A percentile compares a stretch with the other conserved stretches of the same genome.
Conservation (phyloP, 2,113 vertebrate species). For the Sinocyclocheilus maitianheensis region DNA sequence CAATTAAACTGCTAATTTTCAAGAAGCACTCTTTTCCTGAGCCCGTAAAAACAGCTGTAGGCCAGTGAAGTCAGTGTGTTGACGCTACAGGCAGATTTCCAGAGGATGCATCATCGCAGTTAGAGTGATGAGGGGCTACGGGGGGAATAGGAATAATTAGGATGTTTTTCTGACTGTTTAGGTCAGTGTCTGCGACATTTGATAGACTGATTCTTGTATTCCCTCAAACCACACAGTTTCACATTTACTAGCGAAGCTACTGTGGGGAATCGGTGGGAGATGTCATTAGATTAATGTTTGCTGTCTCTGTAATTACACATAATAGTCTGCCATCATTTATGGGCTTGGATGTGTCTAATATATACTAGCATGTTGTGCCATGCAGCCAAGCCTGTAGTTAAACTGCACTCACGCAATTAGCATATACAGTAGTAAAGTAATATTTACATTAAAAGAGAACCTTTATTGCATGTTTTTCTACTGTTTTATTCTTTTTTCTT, state of each 20-base stretch:
- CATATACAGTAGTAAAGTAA: background rate
- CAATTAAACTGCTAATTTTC: conserved; percentile 30
- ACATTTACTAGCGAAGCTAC: conserved; percentile 29
- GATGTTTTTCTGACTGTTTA: conserved; percentile 61
- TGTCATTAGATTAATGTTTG: conserved; percentile 60
- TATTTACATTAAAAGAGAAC: background rate
- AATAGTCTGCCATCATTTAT: conserved; percentile 8
- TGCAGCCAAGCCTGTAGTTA: background rate
- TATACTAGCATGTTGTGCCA: background rate
- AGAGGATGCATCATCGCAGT: conserved; percentile 68
- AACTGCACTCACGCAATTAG: background rate
- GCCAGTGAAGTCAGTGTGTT: conserved; percentile 69
- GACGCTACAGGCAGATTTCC: conserved; percentile 59
- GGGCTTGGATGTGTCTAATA: background rate
- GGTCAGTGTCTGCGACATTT: conserved; percentile 49
- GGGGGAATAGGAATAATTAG: conserved; percentile 68
- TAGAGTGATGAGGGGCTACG: conserved; percentile 58
- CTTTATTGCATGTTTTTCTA: too few relatives aligned
- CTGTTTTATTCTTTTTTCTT: too few relatives aligned
- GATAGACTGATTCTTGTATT: conserved; percentile 34
- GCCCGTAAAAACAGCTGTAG: conserved; percentile 27
- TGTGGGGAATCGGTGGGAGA: conserved; percentile 52
- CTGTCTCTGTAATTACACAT: conserved; percentile 50
- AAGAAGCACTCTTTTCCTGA: conserved; percentile 52
- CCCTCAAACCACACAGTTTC: background rate